Evolutionary conservation across 2,888 invertebrate genomes (phyloP), one percentile per base, ranked within the genome.

Genomic region (Drosophila quinaria): DNA sequence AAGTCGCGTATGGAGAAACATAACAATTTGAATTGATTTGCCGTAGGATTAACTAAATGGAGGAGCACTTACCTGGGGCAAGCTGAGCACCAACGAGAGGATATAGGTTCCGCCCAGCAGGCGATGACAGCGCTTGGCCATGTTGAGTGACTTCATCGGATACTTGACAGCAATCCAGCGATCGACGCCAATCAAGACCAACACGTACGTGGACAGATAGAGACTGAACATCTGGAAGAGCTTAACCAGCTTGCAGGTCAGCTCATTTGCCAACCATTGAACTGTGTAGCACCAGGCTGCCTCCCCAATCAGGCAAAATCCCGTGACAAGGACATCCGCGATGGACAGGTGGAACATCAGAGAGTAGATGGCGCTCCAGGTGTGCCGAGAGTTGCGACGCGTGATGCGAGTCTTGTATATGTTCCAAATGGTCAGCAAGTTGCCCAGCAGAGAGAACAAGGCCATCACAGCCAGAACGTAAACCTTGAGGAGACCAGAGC

Each of bases 101-200:
- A 95, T 92, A 95, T 97, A 97, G n/a, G 95, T 95, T 42, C 95
- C 92, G 1, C 94, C 94, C 29, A 97, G 94, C 63, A 96, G 94
- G 56, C 95, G 94, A 64, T 94, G 94, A 74, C 96, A 96, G 11
- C 95, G 94, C 56, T 95, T 95, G 0, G 95, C 94, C 64, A 95
- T 95, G 9, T 94, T 95, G 90, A 95, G 93, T 2, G 94, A 94
- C 85, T 95, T 95, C 95, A 96, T 96, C 0, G 97, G 97, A 91
- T 96, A 97, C 80, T 96, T 94, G 11, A 97, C 96, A 1, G 96
- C 96, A 51, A 96, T 94, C 94, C 96, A 97, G 61, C 97, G 94
- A 90, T 97, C 97, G 47, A 97, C 94, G 11, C 97, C 97, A 83
- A 97, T 97, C 49, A 97, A 94, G 35, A 97, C 97, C 25, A 97